These are phyloP conservation scores for Scaeva pyrastri DNA, from an alignment of 2,888 invertebrate genomes.

Conservation along the genomic window DNA sequence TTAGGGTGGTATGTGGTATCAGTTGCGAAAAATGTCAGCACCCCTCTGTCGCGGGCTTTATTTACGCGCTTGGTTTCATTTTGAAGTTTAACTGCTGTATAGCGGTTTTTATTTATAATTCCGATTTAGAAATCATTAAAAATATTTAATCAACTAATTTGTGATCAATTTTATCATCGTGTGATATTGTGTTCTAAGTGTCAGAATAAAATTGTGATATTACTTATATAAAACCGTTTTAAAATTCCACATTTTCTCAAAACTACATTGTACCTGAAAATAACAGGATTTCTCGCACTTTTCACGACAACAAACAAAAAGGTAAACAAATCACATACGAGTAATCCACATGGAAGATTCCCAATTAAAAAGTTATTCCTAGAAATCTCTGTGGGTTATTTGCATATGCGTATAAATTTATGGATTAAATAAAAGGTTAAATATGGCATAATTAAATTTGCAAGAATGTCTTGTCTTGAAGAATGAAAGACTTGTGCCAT, in stretches of 20 bases:
- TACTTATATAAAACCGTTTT: not conserved
- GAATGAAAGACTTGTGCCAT: constrained; percentile 33
- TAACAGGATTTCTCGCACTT: not conserved
- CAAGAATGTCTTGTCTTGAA: constrained; percentile 6
- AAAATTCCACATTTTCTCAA: not conserved
- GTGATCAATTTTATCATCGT: not conserved
- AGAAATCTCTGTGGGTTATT: constrained; percentile 9
- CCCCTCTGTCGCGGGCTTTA: constrained; percentile 35
- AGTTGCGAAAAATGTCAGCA: constrained; percentile 53
- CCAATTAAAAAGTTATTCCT: not conserved
- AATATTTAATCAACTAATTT: not conserved
- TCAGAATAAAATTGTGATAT: constrained; percentile 6
- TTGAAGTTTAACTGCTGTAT: not conserved
- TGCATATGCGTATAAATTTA: no score
- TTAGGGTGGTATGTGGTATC: constrained; percentile 57
- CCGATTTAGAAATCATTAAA: not conserved
- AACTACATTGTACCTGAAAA: not conserved
- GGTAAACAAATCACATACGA: constrained; percentile 29
- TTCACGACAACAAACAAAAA: not conserved
- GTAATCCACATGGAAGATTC: not conserved
- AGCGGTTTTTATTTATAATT: not conserved
- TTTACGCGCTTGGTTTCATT: constrained; percentile 27
- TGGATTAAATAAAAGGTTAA: constrained; percentile 11
- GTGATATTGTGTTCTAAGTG: not conserved
- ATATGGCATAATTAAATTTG: constrained; percentile 23